Evolutionary conservation across 2,113 vertebrate species (phyloP).

Genomic region (Oreotragus oreotragus): DNA sequence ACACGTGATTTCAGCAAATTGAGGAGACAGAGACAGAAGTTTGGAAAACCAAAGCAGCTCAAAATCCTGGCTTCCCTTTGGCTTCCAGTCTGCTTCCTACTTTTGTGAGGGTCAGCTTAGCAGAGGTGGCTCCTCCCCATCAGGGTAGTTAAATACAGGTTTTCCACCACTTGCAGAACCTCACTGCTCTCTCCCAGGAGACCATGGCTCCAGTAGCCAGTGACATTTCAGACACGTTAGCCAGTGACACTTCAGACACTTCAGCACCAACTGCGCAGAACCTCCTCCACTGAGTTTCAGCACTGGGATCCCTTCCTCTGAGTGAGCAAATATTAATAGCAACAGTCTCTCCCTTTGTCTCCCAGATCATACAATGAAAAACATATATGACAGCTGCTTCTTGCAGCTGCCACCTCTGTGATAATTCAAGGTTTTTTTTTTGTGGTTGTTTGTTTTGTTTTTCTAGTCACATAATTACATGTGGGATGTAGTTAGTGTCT

Average conservation of each 20-base stretch:
- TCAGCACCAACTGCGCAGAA: background rate
- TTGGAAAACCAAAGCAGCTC: background rate
- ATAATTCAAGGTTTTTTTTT: background rate
- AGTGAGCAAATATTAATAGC: background rate
- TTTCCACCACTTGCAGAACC: background rate
- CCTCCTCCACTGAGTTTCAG: background rate
- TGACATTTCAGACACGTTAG: background rate
- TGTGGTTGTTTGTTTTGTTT: background rate
- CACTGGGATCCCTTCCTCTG: background rate
- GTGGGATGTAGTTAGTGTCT: background rate
- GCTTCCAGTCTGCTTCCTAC: background rate
- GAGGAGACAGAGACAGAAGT: background rate
- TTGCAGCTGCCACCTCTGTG: background rate
- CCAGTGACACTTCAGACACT: background rate
- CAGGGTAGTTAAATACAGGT: background rate
- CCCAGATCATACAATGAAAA: background rate
- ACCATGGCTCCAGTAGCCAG: too few species aligned
- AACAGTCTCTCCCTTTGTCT: background rate
- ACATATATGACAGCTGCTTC: background rate
- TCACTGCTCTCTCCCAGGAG: background rate
- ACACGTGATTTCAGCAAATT: background rate
- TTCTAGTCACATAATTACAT: background rate
- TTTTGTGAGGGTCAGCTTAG: background rate
- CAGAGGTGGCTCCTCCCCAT: background rate
- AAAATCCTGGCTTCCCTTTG: background rate